These are phyloP conservation scores for Acanthosepion pharaonis DNA, from an alignment of 2,888 invertebrate species.

Conservation along the genomic window DNA sequence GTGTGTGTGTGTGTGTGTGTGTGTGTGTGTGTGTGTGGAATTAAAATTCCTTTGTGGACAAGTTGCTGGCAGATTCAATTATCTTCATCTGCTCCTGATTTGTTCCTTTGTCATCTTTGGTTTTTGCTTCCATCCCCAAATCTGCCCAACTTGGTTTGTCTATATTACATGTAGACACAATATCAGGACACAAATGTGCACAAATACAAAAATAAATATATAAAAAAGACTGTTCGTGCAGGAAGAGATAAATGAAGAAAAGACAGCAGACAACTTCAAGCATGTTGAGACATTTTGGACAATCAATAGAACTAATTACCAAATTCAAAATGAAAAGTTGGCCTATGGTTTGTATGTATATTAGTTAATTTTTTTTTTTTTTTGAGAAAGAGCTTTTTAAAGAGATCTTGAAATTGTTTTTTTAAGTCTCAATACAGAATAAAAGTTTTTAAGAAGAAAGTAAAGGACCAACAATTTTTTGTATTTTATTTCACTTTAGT, in stretches of 20 bases:
- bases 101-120: not conserved
- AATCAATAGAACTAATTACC: not conserved
- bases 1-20: not conserved
- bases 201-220: too few relatives aligned
- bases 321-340: not conserved
- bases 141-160: not conserved
- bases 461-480: too few relatives aligned
- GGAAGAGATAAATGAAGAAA: not conserved
- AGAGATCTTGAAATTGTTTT: too few relatives aligned
- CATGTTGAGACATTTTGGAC: not conserved
- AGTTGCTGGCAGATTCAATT: not conserved
- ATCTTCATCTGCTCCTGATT: not conserved
- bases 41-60: not conserved
- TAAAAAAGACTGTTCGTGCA: not conserved
- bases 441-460: too few relatives aligned
- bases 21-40: not conserved
- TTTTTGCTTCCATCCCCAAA: not conserved
- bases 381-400: too few relatives aligned
- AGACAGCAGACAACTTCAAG: not conserved
- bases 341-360: not conserved
- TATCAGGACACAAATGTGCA: too few relatives aligned
- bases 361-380: too few relatives aligned
- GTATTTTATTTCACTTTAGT: too few relatives aligned
- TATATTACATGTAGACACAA: not conserved
- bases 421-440: too few relatives aligned